Evolutionary conservation across 92 coral and sea anemone genomes (phyloP), one percentile per base, ranked within the genome.

Genomic region (Actinernus sp.): DNA sequence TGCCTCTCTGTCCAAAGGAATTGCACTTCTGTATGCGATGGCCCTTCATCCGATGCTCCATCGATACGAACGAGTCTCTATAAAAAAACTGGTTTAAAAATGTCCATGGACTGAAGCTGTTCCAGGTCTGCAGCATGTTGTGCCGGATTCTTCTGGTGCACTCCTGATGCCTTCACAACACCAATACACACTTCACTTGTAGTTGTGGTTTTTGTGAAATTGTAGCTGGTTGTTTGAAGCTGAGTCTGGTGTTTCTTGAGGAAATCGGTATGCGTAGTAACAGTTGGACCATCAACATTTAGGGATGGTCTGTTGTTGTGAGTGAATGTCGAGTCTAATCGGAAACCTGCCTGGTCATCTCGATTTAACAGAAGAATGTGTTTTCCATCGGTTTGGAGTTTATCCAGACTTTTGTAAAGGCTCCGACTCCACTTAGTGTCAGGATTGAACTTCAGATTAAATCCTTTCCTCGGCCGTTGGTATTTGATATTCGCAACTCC

Each of bases 111-210:
- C 63, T 78, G 55, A 22, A 85, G 69, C 65, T 62, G 31, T 0
- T 21, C 55, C 3, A 75, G 64, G 57, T 74, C 84, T 10, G 84
- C 61, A 11, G 76, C 37, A 41, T 75, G 74, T 28, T 83, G 89
- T 39, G 83, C 34, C 1, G 70, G 89, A 7, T 49, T 74, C 59
- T 75, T 75, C 52, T 74, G 63, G 67, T 67, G 88, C 12, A 82
- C 41, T 3, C 66, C 88, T 31, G 85, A 58, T 63, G 77, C 85
- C 44, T 84, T 77, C 0, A 84, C 82, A 24, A 63, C 76, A 11
- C 85, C 85, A 48, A 36, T 34, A 45, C 90, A 77, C 41, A 76
- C 85, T 70, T 84, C 81, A 36, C 79, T 69, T 37, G 85, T 76
- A 51, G 74, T 84, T 58, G 80, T 40, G 19, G 85, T 76, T 76